Percentiles rank a stretch among this genome's conserved stretches.
Conservation (phyloP, 2,888 invertebrate genomes). For the Drosophila dives region DNA sequence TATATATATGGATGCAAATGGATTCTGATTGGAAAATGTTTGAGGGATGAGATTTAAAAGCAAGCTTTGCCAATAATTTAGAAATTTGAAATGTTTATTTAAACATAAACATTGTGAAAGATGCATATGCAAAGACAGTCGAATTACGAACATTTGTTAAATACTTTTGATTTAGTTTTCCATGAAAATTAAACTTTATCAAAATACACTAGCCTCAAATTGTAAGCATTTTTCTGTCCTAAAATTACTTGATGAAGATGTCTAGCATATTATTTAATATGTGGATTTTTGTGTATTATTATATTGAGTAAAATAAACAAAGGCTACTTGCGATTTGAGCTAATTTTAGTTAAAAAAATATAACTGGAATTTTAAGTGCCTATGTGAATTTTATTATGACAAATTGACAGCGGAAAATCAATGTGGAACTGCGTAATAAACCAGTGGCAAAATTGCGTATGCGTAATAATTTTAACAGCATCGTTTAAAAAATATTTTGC, state of each 20-base stretch:
- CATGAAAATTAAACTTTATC: background rate
- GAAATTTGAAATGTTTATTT: background rate
- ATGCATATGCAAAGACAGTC: background rate
- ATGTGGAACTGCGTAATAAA: slow-evolving; percentile 11
- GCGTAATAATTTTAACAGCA: slow-evolving; percentile 45
- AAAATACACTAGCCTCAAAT: background rate
- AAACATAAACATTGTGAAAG: background rate
- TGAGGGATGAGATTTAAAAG: background rate
- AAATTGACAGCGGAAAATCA: background rate
- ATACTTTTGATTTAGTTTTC: too few species aligned
- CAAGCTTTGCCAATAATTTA: background rate
- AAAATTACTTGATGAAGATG: background rate
- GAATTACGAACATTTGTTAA: background rate
- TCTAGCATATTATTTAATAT: background rate
- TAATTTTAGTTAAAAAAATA: background rate
- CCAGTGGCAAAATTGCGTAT: slow-evolving; percentile 36
- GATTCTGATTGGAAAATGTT: background rate
- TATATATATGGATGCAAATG: background rate
- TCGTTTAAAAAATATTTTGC: slow-evolving; percentile 53
- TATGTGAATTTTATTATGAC: background rate
- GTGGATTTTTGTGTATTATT: background rate
- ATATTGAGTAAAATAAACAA: background rate
- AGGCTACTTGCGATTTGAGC: background rate
- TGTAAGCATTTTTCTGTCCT: background rate
- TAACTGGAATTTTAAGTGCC: background rate